Conservation (phyloP, 2,888 invertebrate species). For the Drosophila kuntzei region DNA sequence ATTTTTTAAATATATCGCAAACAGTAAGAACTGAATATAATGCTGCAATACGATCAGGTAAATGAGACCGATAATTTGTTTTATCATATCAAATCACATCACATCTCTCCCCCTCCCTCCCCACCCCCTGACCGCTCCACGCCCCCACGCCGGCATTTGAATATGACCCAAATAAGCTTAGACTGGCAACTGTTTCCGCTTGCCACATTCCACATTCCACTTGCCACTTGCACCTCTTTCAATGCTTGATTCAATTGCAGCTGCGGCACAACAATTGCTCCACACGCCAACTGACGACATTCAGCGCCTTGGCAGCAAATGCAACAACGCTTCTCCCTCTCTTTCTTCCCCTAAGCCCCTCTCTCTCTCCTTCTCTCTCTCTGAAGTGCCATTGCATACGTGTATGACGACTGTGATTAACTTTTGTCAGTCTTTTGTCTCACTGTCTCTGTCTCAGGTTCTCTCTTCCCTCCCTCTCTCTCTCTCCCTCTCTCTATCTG, state of each 20-base stretch:
- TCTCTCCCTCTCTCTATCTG: background rate
- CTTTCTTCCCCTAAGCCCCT: background rate
- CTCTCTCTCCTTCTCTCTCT: background rate
- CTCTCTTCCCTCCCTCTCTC: background rate
- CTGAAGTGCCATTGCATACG: slow-evolving; percentile 54
- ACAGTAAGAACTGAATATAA: slow-evolving; percentile 48
- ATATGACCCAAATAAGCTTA: slow-evolving; percentile 62
- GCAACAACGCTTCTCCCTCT: slow-evolving; percentile 9
- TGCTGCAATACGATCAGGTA: slow-evolving; percentile 80
- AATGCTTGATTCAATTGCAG: slow-evolving; percentile 42
- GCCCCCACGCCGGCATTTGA: slow-evolving; percentile 44
- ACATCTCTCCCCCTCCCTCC: background rate
- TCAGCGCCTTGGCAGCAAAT: slow-evolving; percentile 28
- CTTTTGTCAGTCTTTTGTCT: slow-evolving; percentile 61
- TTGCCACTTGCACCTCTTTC: slow-evolving; percentile 22
- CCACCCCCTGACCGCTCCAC: background rate
- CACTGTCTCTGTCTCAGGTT: slow-evolving; percentile 3
- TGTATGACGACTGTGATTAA: slow-evolving; percentile 69
- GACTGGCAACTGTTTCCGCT: slow-evolving; percentile 29
- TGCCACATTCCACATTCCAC: background rate
- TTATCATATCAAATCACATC: slow-evolving; percentile 21
- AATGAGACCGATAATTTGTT: slow-evolving; percentile 42
- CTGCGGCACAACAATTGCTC: slow-evolving; percentile 34
- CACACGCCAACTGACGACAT: slow-evolving; percentile 48
- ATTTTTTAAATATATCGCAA: slow-evolving; percentile 7